Evolutionary conservation across 1,140 invertebrate genomes (phyloP).

Genomic region (Pseudoatta argentina): DNA sequence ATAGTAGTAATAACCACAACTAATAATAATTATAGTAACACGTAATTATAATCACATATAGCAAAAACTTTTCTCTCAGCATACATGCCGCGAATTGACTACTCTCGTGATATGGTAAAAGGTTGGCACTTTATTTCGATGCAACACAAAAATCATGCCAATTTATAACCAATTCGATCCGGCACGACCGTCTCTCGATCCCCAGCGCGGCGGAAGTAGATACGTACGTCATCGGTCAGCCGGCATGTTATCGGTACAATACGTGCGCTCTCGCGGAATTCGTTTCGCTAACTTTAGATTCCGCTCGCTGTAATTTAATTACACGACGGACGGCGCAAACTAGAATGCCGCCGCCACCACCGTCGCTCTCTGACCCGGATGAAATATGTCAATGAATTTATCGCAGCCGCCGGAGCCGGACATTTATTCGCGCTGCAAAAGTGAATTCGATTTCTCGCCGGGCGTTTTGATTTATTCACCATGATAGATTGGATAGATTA

Average conservation of each 20-base stretch:
- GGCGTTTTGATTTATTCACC: constrained; percentile 63
- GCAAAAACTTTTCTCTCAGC: too few species aligned
- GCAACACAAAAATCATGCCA: constrained; percentile 30
- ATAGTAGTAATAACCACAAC: too few species aligned
- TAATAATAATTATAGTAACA: too few species aligned
- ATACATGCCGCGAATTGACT: background rate
- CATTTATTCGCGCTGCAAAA: constrained; percentile 64
- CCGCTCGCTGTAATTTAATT: constrained; percentile 58
- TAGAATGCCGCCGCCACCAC: constrained; percentile 18
- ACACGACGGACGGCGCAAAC: constrained; percentile 50
- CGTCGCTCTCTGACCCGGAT: constrained; percentile 22
- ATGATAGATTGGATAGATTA: constrained; percentile 65
- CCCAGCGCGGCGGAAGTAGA: constrained; percentile 37
- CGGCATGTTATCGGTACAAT: constrained; percentile 52
- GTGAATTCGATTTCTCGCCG: constrained; percentile 63
- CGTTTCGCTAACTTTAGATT: constrained; percentile 63
- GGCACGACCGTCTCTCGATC: constrained; percentile 20
- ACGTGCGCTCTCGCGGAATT: constrained; percentile 47
- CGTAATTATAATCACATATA: too few species aligned
- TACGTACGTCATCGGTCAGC: constrained; percentile 59
- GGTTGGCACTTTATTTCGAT: constrained; percentile 15
- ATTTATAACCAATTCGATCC: constrained; percentile 42
- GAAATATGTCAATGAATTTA: constrained; percentile 65
- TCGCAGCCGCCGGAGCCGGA: constrained; percentile 51
- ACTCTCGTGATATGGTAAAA: background rate